These are phyloP conservation scores for Cephalopachus bancanus DNA, from an alignment of 2,797 vertebrate genomes.

Conservation along the genomic window DNA sequence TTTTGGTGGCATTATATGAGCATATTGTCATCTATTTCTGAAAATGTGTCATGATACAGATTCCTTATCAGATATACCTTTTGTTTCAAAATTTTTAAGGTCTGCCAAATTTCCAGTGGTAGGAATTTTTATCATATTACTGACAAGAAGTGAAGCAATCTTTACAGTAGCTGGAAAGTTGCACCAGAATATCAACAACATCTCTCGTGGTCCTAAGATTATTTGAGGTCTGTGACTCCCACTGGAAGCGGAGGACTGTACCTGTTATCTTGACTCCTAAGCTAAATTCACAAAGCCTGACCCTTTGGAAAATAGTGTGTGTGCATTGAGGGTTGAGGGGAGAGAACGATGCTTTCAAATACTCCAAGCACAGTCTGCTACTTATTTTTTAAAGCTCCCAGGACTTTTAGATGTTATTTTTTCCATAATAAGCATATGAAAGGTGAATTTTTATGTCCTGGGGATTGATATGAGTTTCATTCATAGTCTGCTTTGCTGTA, in stretches of 20 bases:
- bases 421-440: constrained; percentile 55
- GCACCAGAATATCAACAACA: neutral
- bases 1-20: neutral
- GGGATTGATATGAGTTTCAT: constrained; percentile 60
- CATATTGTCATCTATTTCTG: neutral
- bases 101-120: neutral
- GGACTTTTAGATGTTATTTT: constrained; percentile 65
- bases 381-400: constrained; percentile 61
- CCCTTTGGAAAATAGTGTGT: neutral
- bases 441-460: constrained; percentile 71
- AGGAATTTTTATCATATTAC: neutral
- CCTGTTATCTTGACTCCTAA: constrained; percentile 7
- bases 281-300: constrained; percentile 16
- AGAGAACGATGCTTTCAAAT: neutral
- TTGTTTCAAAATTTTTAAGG: constrained; percentile 22
- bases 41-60: neutral
- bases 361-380: neutral
- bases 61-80: neutral
- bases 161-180: neutral
- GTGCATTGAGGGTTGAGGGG: neutral
- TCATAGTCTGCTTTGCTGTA: constrained; percentile 45
- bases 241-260: neutral
- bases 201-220: neutral
- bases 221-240: neutral
- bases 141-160: neutral